A percentile compares a stretch with the other conserved stretches of the same genome.
Evolutionary conservation across 2,797 vertebrate genomes (phyloP).

Genomic region (Dermochelys coriacea): DNA sequence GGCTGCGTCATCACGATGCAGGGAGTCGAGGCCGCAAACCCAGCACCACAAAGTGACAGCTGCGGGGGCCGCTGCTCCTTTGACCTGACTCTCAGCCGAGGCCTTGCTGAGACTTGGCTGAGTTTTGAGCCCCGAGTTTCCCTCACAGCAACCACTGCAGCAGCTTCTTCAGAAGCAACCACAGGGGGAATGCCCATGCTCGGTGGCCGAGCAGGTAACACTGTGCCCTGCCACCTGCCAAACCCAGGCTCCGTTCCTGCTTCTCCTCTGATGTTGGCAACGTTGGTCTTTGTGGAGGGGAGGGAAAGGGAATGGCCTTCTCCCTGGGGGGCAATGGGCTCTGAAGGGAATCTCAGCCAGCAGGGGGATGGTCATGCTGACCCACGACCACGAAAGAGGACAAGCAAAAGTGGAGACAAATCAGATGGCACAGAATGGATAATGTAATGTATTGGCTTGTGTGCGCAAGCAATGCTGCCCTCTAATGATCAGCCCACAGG

Average conservation of each 20-base stretch:
- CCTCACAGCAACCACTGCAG: neutral
- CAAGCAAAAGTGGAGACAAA: neutral
- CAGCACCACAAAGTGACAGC: neutral
- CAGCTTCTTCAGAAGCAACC: neutral
- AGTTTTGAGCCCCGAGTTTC: neutral
- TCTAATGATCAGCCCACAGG: neutral
- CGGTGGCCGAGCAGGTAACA: too few species aligned
- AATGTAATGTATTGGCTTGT: neutral
- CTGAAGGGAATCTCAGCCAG: neutral
- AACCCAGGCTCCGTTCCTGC: neutral
- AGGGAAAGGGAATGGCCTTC: neutral
- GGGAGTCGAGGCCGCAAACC: neutral
- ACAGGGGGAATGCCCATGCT: too few species aligned
- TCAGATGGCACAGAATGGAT: too few species aligned
- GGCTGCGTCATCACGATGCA: neutral
- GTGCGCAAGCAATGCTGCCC: neutral
- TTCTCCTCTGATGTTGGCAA: neutral
- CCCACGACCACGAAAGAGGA: neutral
- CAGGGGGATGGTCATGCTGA: neutral
- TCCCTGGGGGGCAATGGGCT: neutral
- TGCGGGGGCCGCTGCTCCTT: neutral
- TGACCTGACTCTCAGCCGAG: neutral
- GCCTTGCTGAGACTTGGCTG: neutral
- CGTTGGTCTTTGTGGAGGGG: neutral
- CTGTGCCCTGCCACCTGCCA: neutral